Evolutionary conservation across 2,113 vertebrate genomes (phyloP), one percentile per base, ranked within the genome.

Genomic region (Stigmatopora nigra): DNA sequence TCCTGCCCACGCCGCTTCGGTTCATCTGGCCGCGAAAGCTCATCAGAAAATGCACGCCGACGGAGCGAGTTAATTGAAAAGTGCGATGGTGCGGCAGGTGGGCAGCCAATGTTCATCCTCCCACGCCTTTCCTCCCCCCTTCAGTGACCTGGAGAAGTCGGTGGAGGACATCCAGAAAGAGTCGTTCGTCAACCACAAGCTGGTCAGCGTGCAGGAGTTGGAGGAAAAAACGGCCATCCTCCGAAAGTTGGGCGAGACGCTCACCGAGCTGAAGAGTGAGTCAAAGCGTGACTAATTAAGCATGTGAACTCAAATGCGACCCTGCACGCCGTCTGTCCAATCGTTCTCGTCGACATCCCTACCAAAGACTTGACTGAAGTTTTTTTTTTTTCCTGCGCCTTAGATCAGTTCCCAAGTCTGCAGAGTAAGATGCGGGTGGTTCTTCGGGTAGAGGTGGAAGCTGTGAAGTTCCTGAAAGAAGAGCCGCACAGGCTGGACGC

Each of bases 351-450:
- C 13, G 57, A 75, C 70, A 66, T 70, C 63, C 66, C 22, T 22
- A 44, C 7, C 46, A 38, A 44, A 60, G 9, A n/a, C 22, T 64
- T 35, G 7, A 49, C 31, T 20, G 25, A 20, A 15, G 19, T 61
- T 45, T 31, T 31, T 61, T 45, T 31, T 31, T 61, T 6, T 35
- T 6, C 48, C 15, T 61, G 47, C 35, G 17, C 59, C 67, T 36
- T 80, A 99, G 97, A 95, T 88, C 94, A 98, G 80, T 98, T 98
- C 84, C 95, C 97, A 15, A 89, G 94, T 73, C 92, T 99, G 81
- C 97, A 98, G 89, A 98, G 95, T 90, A 98, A 98, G 90, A 97
- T 99, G 96, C 92, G 95, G 4, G 94, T 98, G 38, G 95, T 98
- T 79, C 92, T 99, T 63, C 88, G 97, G 3, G 96, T 98, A 75